Conservation (phyloP, 2,797 vertebrate genomes). For the Pygocentrus nattereri region DNA sequence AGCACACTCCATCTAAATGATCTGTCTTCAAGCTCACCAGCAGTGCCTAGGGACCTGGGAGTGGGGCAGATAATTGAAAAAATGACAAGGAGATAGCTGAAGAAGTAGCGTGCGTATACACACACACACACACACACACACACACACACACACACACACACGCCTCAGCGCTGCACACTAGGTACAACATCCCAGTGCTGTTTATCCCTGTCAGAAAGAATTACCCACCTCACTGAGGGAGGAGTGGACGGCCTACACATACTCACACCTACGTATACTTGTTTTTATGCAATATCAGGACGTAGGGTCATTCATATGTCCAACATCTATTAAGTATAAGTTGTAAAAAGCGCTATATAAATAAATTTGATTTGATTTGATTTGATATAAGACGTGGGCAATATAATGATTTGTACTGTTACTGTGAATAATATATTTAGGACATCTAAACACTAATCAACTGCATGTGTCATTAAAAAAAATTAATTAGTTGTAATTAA, state of each 20-base stretch:
- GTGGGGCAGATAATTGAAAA: conserved; percentile 82
- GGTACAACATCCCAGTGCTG: conserved; percentile 76
- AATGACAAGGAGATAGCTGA: conserved; percentile 78
- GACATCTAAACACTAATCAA: too few species aligned
- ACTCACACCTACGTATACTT: conserved; percentile 40
- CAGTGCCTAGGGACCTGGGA: conserved; percentile 71
- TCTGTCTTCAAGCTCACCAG: conserved; percentile 69
- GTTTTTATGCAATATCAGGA: neutral
- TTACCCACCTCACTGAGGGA: conserved; percentile 75
- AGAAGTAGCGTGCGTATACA: conserved; percentile 67
- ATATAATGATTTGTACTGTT: too few species aligned
- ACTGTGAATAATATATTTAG: too few species aligned
- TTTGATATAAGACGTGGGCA: too few species aligned
- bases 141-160: conserved; percentile 42
- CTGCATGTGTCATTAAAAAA: too few species aligned
- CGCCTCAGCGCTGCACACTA: conserved; percentile 56
- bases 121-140: conserved; percentile 6
- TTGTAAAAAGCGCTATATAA: too few species aligned
- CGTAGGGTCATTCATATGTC: neutral
- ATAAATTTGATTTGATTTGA: too few species aligned
- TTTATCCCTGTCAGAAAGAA: conserved; percentile 84
- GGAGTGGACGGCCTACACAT: conserved; percentile 54
- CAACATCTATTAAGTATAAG: neutral
- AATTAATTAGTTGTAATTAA: too few species aligned
- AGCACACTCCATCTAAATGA: conserved; percentile 81